Percentiles rank a stretch among this genome's conserved stretches.
These are phyloP conservation scores for Orthosia cruda DNA, from an alignment of 2,888 invertebrate genomes.

Conservation along the genomic window DNA sequence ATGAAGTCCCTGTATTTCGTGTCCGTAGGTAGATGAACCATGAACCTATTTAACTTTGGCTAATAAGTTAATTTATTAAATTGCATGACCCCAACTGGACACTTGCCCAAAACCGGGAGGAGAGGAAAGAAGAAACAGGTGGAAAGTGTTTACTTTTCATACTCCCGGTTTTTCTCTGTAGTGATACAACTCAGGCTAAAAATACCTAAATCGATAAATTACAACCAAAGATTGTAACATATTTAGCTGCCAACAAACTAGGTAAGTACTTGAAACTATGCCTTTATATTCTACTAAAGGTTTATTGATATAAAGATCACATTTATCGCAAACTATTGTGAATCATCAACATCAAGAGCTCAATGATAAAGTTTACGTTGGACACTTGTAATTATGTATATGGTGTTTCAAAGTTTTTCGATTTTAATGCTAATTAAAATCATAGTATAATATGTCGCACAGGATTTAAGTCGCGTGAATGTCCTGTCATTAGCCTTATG, in stretches of 20 bases:
- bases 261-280: not conserved
- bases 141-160: not conserved
- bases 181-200: not conserved
- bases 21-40: not conserved
- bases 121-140: not conserved
- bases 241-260: not conserved
- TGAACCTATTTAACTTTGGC: not conserved
- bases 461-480: too few species aligned
- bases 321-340: slow-evolving; percentile 21
- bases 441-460: too few species aligned
- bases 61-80: not conserved
- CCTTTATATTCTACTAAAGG: not conserved
- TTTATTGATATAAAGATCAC: slow-evolving; percentile 30
- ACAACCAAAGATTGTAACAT: not conserved
- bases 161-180: not conserved
- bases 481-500: too few species aligned
- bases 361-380: slow-evolving; percentile 23
- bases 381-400: slow-evolving; percentile 18
- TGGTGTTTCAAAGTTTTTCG: slow-evolving; percentile 31
- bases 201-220: not conserved
- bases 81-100: not conserved
- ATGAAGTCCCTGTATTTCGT: not conserved
- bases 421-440: not conserved
- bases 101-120: not conserved
- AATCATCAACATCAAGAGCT: slow-evolving; percentile 24